A percentile compares a stretch with the other conserved stretches of the same genome.
Conservation (phyloP, 2,113 vertebrate genomes). For the Centropus unirufus region DNA sequence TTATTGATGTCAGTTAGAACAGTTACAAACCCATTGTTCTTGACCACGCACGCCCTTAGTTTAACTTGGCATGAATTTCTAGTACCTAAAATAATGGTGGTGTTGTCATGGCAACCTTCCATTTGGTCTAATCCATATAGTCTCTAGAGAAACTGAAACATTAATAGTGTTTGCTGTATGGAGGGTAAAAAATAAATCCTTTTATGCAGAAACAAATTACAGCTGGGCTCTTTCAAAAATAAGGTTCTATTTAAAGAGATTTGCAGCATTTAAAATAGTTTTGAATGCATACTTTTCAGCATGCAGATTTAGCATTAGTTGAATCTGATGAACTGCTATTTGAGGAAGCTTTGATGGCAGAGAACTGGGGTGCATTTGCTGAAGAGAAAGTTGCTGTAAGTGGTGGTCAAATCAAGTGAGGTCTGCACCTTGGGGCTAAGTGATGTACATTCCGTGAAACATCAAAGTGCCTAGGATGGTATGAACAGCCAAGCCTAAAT, state of each 20-base stretch:
- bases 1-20: slow-evolving; percentile 62
- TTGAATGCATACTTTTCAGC: slow-evolving; percentile 28
- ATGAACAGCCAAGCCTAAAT: neutral
- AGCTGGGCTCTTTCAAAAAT: slow-evolving; percentile 57
- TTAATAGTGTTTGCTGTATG: slow-evolving; percentile 79
- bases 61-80: slow-evolving; percentile 72
- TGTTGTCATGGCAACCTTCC: slow-evolving; percentile 84
- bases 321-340: slow-evolving; percentile 32
- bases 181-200: slow-evolving; percentile 67
- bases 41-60: slow-evolving; percentile 57
- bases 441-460: neutral
- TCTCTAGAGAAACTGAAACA: slow-evolving; percentile 74
- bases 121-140: slow-evolving; percentile 71
- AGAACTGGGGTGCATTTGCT: neutral
- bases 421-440: neutral
- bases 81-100: slow-evolving; percentile 78
- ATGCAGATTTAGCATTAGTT: slow-evolving; percentile 32
- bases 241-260: slow-evolving; percentile 66
- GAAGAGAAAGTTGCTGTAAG: neutral
- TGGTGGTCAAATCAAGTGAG: neutral
- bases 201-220: slow-evolving; percentile 65
- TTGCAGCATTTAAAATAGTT: slow-evolving; percentile 63
- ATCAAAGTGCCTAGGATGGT: neutral
- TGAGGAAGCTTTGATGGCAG: neutral
- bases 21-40: slow-evolving; percentile 56